Base-by-base conservation (phyloP, 2,797 vertebrate genomes). In the Ciconia nigra region DNA sequence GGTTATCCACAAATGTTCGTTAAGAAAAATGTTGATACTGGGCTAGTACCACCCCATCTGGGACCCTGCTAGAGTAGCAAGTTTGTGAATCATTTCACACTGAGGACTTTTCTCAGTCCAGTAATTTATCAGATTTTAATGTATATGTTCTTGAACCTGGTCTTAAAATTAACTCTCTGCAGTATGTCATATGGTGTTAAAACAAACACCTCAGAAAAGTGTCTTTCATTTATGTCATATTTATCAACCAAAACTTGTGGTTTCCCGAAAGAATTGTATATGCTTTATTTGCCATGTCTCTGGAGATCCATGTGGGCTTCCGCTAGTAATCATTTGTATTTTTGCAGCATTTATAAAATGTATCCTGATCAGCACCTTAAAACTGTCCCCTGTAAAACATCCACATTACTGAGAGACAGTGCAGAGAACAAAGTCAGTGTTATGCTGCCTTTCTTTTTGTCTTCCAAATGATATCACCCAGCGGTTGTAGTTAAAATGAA, bases 51-150 rank as follows among this genome's bases (percentile, higher is more conserved):
- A 70, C 10, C 28, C 33, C 28, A 55, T 16, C 46, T 85, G 67
- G 8, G 15, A 35, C 59, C 71, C 54, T 46, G 35, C 29, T 80
- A 39, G 33, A 80, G 69, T 18, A 83, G 35, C 57, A 73, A 52
- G 18, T 71, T 67, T 71, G 39, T 89, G 87, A 93, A 47, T 82
- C 4, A 87, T 91, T 92, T 94, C 47, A 77, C 28, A 70, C 58
- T 15, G 28, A 91, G 47, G 47, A 46, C 59, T 47, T 81, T 79
- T 83, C 93, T 80, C 24, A 67, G 81, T 33, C 37, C 19, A 67
- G 28, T 63, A 65, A 87, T 94, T 93, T 77, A 54, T 91, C 67
- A 91, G 47, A 83, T 73, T 94, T 91, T 91, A 95, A 91, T 87
- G 41, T 67, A 12, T 66, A 71, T 63, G 33, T 74, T 77, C 52